Percentiles rank a stretch among this genome's conserved stretches.
phyloP scores from a whole-genome alignment of 2,113 vertebrate species.

The Rynchops niger region DNA sequence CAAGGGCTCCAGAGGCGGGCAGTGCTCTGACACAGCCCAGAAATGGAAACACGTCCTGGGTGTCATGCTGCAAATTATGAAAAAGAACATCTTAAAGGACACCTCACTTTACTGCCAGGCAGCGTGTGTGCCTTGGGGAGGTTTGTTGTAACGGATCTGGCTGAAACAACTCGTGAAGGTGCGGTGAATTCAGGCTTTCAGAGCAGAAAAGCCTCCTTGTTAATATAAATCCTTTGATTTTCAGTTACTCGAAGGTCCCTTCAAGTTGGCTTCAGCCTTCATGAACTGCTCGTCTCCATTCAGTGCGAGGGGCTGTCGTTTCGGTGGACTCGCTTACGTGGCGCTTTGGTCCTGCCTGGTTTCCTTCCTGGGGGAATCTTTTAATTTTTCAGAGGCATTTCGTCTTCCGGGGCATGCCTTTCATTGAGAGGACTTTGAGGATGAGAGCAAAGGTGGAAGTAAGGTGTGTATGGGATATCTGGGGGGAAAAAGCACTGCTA shows the following conservation, averaged over 20 bases:
- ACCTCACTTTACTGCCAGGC: accelerated
- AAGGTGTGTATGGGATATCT: neutral
- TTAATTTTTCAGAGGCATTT: neutral
- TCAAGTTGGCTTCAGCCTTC: neutral
- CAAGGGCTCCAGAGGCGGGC: neutral
- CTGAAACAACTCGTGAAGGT: neutral
- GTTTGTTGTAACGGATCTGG: accelerated
- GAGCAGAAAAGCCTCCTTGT: neutral
- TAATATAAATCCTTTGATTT: neutral
- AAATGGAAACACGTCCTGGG: neutral
- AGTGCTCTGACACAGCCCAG: no score
- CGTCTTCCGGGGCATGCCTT: neutral
- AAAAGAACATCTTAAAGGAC: neutral
- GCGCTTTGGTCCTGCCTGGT: neutral
- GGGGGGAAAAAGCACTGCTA: neutral
- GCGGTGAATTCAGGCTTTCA: neutral
- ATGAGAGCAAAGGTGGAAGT: neutral
- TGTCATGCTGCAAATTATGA: neutral
- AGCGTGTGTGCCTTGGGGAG: no score
- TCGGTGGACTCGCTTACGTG: neutral
- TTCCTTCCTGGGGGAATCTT: neutral
- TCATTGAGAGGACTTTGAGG: neutral
- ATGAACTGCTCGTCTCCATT: neutral
- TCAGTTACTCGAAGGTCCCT: neutral
- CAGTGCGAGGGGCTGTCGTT: neutral